Conservation (phyloP, 1,140 invertebrate species). For the Nebria ingens region DNA sequence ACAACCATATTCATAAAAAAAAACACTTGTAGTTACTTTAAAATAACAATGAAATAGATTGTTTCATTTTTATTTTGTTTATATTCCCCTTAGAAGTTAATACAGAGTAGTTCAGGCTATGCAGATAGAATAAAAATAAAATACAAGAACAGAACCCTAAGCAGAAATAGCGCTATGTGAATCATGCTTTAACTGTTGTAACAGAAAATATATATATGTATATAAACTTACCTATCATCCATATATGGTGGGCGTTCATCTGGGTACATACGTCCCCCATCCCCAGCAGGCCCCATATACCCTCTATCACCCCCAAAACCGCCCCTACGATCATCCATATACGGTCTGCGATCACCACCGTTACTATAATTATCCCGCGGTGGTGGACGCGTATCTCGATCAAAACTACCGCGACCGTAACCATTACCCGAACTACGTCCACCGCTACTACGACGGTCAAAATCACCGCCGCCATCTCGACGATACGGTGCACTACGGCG, state of each 20-base stretch:
- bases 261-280: not conserved
- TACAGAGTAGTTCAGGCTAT: no score
- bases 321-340: conserved; percentile 16
- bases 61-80: no score
- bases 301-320: not conserved
- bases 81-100: no score
- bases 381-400: conserved; percentile 8
- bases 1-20: no score
- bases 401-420: conserved; percentile 24
- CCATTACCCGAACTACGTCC: conserved; percentile 20
- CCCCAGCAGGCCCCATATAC: not conserved
- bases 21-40: no score
- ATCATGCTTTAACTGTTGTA: conserved; percentile 12
- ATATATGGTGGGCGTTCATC: not conserved
- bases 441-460: conserved; percentile 29
- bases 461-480: conserved; percentile 22
- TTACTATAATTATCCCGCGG: conserved; percentile 13
- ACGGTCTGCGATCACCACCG: conserved; percentile 24
- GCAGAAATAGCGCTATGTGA: no score
- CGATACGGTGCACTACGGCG: conserved; percentile 23
- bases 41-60: no score
- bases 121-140: no score
- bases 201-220: conserved; percentile 4
- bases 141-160: no score
- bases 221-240: conserved; percentile 16